A percentile compares a stretch with the other conserved stretches of the same genome.
These are phyloP conservation scores for Epicampocera succincta DNA, from an alignment of 2,888 invertebrate species.

Conservation along the genomic window DNA sequence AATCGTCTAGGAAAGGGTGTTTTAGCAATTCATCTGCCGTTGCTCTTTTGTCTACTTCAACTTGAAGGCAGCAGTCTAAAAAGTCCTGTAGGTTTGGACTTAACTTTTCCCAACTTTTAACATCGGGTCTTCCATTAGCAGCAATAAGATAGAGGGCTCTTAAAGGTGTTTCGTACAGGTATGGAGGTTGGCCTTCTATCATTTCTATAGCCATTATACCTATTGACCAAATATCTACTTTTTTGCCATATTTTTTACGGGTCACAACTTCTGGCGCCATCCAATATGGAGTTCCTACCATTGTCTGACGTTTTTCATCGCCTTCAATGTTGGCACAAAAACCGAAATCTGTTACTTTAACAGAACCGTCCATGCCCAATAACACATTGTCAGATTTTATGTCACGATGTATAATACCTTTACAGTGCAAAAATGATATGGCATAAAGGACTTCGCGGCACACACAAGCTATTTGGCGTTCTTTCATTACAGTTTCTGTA, in stretches of 20 bases:
- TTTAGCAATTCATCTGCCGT: slow-evolving; percentile 94
- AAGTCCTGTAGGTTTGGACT: slow-evolving; percentile 91
- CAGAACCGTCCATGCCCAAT: slow-evolving; percentile 94
- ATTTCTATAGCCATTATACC: slow-evolving; percentile 98
- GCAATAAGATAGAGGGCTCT: slow-evolving; percentile 97
- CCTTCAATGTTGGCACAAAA: slow-evolving; percentile 98
- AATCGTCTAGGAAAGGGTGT: slow-evolving; percentile 93
- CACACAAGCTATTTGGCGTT: slow-evolving; percentile 97
- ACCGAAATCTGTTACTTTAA: slow-evolving; percentile 98
- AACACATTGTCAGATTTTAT: slow-evolving; percentile 99
- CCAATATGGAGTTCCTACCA: slow-evolving; percentile 99
- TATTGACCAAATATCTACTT: slow-evolving; percentile 96
- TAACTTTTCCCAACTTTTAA: slow-evolving; percentile 91
- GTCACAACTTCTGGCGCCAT: slow-evolving; percentile 97
- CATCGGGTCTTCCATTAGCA: slow-evolving; percentile 95
- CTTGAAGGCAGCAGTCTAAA: slow-evolving; percentile 93
- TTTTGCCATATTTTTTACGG: slow-evolving; percentile 95
- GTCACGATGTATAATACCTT: slow-evolving; percentile 96
- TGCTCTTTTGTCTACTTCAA: slow-evolving; percentile 93
- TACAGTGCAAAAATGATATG: slow-evolving; percentile 92
- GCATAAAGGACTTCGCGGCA: slow-evolving; percentile 94
- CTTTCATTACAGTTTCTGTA: slow-evolving; percentile 98
- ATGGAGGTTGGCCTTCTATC: slow-evolving; percentile 98
- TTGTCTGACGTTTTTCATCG: slow-evolving; percentile 96
- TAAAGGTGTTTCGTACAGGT: slow-evolving; percentile 96